Evolutionary conservation across 1,140 invertebrate species (phyloP).

Genomic region (Pantala flavescens): DNA sequence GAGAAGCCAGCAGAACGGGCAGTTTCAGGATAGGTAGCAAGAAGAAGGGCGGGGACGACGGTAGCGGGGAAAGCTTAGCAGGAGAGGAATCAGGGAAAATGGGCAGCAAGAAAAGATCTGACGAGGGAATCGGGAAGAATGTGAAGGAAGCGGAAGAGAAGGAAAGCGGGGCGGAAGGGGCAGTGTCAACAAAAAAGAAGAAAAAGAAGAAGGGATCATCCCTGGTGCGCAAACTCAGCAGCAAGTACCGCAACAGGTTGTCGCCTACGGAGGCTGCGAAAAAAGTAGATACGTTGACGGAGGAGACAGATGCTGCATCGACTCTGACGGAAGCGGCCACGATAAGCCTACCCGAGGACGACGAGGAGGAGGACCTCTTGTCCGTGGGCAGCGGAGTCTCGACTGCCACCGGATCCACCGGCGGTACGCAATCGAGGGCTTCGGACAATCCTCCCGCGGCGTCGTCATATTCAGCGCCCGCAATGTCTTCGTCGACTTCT

Average conservation of each 20-base stretch:
- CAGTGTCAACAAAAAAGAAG: constrained; percentile 21
- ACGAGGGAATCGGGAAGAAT: constrained; percentile 17
- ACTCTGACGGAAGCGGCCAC: neutral
- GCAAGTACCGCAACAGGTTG: constrained; percentile 18
- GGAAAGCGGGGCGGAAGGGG: constrained; percentile 18
- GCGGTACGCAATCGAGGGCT: neutral
- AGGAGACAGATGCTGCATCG: neutral
- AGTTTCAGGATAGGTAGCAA: neutral
- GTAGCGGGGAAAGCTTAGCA: neutral
- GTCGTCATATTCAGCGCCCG: neutral
- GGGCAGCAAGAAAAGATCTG: constrained; percentile 16
- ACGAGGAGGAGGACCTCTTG: constrained; percentile 14
- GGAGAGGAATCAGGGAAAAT: constrained; percentile 12
- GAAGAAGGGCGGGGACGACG: constrained; percentile 22
- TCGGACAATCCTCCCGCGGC: neutral
- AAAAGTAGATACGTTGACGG: constrained; percentile 13
- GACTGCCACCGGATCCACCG: neutral
- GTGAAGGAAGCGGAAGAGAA: constrained; percentile 16
- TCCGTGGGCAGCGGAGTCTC: neutral
- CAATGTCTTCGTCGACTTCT: neutral
- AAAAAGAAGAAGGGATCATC: constrained; percentile 21
- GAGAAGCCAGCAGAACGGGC: neutral
- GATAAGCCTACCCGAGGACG: neutral
- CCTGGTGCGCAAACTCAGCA: neutral
- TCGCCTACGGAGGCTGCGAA: neutral